Base-by-base conservation (phyloP, 1,140 invertebrate species). In the Drosophila hydei region DNA sequence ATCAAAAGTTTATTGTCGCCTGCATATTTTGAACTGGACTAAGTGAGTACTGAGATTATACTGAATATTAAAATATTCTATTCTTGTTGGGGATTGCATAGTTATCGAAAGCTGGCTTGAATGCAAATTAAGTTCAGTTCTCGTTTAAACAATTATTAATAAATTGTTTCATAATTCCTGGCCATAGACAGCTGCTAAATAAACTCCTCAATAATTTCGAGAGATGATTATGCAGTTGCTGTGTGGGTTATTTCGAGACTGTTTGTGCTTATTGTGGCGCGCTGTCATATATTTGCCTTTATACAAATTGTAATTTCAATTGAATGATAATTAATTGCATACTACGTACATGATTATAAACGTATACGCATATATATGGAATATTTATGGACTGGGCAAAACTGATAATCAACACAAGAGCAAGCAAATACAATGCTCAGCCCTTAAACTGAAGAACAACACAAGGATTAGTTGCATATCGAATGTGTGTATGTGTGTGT, bases 271-370 rank as follows among this genome's bases (percentile, higher is more conserved):
- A 47, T 27, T 63, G 18, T 52, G 50, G n/a, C 40, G 42, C n/a
- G 36, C 47, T 72, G 63, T 70, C 74, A 67, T 75, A 75, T 52
- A 52, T 65, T 76, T 59, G 62, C 60, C 27, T 77, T 45, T 40
- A 62, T 72, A 58, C 64, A 73, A 67, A 68, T 75, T 71, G 75
- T 88, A 88, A 78, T 87, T 78, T 89, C 60, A 74, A 78, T 88
- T 83, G 84, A 78, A 88, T 85, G 88, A 83, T 87, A 87, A 87
- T 87, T 88, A 88, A 87, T 87, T 87, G 75, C 78, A 75, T 88
- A 76, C 80, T 75, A 75, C 67, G 48, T 62, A 75, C 60, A 75
- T 52, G 36, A 62, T 51, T 38, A 43, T 40, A 33, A 25, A 75
- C 61, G 63, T 27, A 48, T 1, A 27, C 8, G 38, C 9, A 40